Percentiles rank a stretch among this genome's conserved stretches.
Evolutionary conservation across 2,113 vertebrate species (phyloP).

Genomic region (Pelmatolapia mariae): DNA sequence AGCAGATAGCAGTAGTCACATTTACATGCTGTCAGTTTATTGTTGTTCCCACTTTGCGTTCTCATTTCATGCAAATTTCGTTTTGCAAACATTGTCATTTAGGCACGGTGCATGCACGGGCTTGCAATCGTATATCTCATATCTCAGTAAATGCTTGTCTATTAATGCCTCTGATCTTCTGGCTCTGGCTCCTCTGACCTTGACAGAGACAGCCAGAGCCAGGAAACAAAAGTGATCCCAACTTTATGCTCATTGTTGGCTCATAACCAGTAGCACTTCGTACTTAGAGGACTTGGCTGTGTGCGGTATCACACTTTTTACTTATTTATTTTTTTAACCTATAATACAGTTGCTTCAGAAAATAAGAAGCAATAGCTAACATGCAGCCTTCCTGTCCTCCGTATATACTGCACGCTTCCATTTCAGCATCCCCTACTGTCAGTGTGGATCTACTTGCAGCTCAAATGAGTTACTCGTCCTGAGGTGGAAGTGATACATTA

Average conservation of each 20-base stretch:
- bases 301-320: not conserved
- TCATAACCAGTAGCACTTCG: not conserved
- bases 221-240: conserved; percentile 52
- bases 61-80: not conserved
- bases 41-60: not conserved
- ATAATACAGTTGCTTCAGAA: not conserved
- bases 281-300: conserved; percentile 5
- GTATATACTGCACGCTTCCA: not conserved
- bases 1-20: not conserved
- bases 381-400: not conserved
- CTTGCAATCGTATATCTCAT: not conserved
- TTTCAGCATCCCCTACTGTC: not conserved
- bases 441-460: not conserved
- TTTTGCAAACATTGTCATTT: not conserved
- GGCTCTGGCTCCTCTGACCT: conserved; percentile 29
- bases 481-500: not conserved
- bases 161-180: conserved; percentile 33
- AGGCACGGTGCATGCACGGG: not conserved
- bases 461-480: not conserved
- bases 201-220: conserved; percentile 29
- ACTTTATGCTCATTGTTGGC: conserved; percentile 32
- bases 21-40: not conserved
- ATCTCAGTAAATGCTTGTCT: not conserved
- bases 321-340: not conserved
- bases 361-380: not conserved